phyloP scores from a whole-genome alignment of 2,888 invertebrate species.

The Drosophila cognata region DNA sequence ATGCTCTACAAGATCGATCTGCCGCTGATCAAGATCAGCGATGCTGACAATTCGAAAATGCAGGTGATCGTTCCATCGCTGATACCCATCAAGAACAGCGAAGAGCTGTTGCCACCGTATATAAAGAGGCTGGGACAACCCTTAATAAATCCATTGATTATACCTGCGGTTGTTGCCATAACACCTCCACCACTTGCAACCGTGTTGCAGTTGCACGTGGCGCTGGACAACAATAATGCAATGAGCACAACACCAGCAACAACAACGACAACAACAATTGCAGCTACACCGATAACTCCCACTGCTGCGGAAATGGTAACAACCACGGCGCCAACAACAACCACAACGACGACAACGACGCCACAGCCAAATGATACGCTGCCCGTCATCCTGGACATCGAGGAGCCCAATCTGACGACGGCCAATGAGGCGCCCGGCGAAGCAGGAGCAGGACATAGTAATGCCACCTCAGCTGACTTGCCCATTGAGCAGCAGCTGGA shows the following conservation, averaged over 20 bases:
- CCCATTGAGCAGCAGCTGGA: slow-evolving; percentile 28
- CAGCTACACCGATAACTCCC: slow-evolving; percentile 15
- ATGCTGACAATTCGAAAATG: slow-evolving; percentile 66
- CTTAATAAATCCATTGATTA: slow-evolving; percentile 71
- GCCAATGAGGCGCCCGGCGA: slow-evolving; percentile 14
- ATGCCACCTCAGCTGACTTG: slow-evolving; percentile 10
- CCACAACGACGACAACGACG: slow-evolving; percentile 64
- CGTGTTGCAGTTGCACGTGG: slow-evolving; percentile 13
- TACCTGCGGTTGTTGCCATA: slow-evolving; percentile 31
- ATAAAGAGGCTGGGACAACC: slow-evolving; percentile 76
- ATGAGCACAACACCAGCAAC: slow-evolving; percentile 48
- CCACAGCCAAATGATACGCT: slow-evolving; percentile 65
- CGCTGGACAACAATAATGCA: slow-evolving; percentile 48
- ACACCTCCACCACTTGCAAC: slow-evolving; percentile 33
- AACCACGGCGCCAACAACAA: slow-evolving; percentile 73
- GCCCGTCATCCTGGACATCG: slow-evolving; percentile 71
- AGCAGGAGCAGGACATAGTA: slow-evolving; percentile 3
- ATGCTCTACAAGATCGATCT: slow-evolving; percentile 76
- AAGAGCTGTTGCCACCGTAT: slow-evolving; percentile 79
- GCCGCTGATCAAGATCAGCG: slow-evolving; percentile 74
- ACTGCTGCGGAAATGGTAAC: slow-evolving; percentile 52
- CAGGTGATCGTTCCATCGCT: slow-evolving; percentile 82
- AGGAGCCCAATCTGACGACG: slow-evolving; percentile 50
- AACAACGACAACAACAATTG: slow-evolving; percentile 16
- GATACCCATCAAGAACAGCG: slow-evolving; percentile 72